Conservation (phyloP, 64 coral and sea anemone species). For the Dendronephthya gigantea region DNA sequence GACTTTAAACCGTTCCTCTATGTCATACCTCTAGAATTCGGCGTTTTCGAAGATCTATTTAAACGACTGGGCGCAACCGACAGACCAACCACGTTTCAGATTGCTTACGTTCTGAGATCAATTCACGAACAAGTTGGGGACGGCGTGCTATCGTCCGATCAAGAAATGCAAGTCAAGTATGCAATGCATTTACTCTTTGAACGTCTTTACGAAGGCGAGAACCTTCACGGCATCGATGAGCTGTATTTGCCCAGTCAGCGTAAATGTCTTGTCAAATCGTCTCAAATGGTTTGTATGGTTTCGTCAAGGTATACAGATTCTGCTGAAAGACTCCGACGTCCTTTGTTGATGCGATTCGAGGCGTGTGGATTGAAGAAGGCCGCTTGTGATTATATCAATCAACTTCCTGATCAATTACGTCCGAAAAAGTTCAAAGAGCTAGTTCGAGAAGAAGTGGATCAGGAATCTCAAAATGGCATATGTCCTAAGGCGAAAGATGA, state of each 20-base stretch:
- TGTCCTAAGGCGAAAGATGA: neutral
- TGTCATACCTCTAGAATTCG: neutral
- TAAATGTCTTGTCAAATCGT: neutral
- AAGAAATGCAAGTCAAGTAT: neutral
- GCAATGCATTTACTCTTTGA: neutral
- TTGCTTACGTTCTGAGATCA: neutral
- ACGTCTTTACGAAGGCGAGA: neutral
- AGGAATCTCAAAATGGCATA: neutral
- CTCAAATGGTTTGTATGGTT: neutral
- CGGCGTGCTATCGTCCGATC: neutral
- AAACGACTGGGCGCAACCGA: neutral
- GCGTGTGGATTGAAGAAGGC: neutral
- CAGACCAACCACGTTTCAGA: neutral
- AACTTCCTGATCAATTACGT: neutral
- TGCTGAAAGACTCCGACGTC: neutral
- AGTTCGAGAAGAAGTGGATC: neutral
- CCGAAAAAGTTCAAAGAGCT: neutral
- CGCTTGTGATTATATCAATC: neutral
- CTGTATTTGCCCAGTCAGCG: neutral
- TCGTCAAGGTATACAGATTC: neutral
- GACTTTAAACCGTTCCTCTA: neutral
- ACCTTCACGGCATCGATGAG: neutral
- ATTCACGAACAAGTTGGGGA: neutral
- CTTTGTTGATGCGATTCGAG: neutral
- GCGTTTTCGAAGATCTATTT: neutral